Evolutionary conservation across 2,888 invertebrate genomes (phyloP), one percentile per base, ranked within the genome.

Genomic region (Heteropelma amictum): DNA sequence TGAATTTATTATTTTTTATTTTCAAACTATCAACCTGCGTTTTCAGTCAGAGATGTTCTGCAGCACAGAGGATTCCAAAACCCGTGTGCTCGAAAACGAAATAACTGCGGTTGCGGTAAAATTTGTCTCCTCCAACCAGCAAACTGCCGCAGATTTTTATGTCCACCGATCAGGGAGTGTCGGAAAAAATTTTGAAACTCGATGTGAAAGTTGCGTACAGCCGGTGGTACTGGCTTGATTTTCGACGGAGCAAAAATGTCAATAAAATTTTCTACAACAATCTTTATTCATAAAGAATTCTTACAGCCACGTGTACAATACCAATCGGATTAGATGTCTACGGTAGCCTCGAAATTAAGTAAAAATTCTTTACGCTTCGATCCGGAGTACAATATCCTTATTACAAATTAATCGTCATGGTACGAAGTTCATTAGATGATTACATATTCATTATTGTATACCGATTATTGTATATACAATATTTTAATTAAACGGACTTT

Each of bases 221-320:
- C n/a, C n/a, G n/a, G n/a, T n/a, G n/a, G n/a, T n/a, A n/a, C n/a
- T n/a, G n/a, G n/a, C n/a, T n/a, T n/a, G n/a, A 21, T 12, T 54
- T n/a, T 14, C n/a, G 10, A 35, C 7, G 14, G 28, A n/a, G 21
- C 19, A 19, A 21, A 14, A 30, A 60, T 19, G n/a, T 6, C 7
- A 42, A 21, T 12, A 12, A 26, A 33, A 8, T 61, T 61, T 87
- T 86, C 87, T 88, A 88, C 88, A 88, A 88, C 88, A 88, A 88
- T 86, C 84, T 88, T 88, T 88, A 88, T 88, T 86, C 84, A 84
- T 86, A 86, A 86, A 84, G 85, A 86, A 85, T 84, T 83, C 82
- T 87, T 88, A 87, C 87, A 88, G 86, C 84, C 85, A 87, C 86
- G 85, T 87, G 83, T 87, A 87, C 85, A 87, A 87, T 87, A 87